phyloP scores from a whole-genome alignment of 2,888 invertebrate species.

The Drosophila gaucha region DNA sequence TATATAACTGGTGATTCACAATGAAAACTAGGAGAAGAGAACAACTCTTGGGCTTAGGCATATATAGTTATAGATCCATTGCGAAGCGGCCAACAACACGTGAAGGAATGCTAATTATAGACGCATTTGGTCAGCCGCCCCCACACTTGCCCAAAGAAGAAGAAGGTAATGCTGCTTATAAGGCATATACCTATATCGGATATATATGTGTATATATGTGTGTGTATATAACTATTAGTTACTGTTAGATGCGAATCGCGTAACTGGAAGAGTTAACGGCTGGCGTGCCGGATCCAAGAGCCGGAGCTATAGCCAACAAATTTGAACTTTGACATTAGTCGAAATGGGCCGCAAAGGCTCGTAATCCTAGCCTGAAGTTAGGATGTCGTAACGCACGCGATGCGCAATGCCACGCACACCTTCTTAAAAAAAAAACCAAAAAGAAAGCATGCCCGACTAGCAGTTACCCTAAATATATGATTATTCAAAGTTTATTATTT shows the following conservation, averaged over 20 bases:
- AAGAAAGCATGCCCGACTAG: neutral
- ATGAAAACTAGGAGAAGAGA: too few species aligned
- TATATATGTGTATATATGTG: neutral
- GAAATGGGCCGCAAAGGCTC: constrained; percentile 15
- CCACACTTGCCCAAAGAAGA: neutral
- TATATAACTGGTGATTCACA: too few species aligned
- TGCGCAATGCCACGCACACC: constrained; percentile 15
- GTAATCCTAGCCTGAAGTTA: constrained; percentile 18
- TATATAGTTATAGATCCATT: too few species aligned
- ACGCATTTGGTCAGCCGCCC: constrained; percentile 39
- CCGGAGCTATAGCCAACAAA: constrained; percentile 4
- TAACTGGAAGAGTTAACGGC: constrained; percentile 60
- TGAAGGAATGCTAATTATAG: constrained; percentile 56
- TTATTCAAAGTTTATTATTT: too few species aligned
- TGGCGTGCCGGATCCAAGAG: constrained; percentile 13
- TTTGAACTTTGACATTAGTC: constrained; percentile 73
- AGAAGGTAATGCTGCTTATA: constrained; percentile 10
- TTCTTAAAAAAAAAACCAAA: neutral
- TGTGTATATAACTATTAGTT: neutral
- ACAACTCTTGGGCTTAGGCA: too few species aligned
- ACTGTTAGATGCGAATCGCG: constrained; percentile 35
- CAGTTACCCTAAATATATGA: neutral
- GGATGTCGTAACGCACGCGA: constrained; percentile 45
- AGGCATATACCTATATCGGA: neutral
- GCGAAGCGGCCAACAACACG: constrained; percentile 15